Conservation (phyloP, 2,888 invertebrate genomes). For the Odiellus spinosus region DNA sequence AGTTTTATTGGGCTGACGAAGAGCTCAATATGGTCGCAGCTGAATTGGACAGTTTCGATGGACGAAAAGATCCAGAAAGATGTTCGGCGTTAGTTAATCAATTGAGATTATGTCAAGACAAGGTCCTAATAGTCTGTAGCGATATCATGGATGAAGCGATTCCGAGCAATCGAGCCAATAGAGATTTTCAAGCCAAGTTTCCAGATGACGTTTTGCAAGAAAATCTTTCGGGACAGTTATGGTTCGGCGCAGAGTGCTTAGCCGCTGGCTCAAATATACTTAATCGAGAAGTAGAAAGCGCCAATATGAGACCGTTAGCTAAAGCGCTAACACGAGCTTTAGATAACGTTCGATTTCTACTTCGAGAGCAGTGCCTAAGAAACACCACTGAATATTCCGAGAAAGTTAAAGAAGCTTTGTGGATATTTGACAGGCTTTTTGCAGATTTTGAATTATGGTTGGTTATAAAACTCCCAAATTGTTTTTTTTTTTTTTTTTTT, state of each 20-base stretch:
- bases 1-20: conserved; percentile 96
- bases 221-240: conserved; percentile 91
- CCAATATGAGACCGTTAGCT: conserved; percentile 88
- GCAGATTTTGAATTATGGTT: conserved; percentile 82
- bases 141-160: conserved; percentile 88
- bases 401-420: conserved; percentile 34
- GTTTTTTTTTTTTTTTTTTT: too few relatives aligned
- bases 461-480: conserved; percentile 14
- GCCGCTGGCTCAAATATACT: conserved; percentile 97
- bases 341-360: conserved; percentile 73
- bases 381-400: conserved; percentile 33
- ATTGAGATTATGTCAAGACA: conserved; percentile 74
- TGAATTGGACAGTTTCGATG: conserved; percentile 96
- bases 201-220: conserved; percentile 98
- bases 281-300: conserved; percentile 89
- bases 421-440: conserved; percentile 83
- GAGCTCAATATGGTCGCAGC: conserved; percentile 85
- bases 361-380: conserved; percentile 55
- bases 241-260: conserved; percentile 99
- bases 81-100: conserved; percentile 90
- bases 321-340: conserved; percentile 90
- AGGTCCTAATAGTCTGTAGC: conserved; percentile 76
- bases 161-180: conserved; percentile 49
- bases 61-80: conserved; percentile 92
- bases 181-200: conserved; percentile 94